Evolutionary conservation across 2,888 invertebrate genomes (phyloP), one percentile per base, ranked within the genome.

Genomic region (Tetrapedia diversipes): DNA sequence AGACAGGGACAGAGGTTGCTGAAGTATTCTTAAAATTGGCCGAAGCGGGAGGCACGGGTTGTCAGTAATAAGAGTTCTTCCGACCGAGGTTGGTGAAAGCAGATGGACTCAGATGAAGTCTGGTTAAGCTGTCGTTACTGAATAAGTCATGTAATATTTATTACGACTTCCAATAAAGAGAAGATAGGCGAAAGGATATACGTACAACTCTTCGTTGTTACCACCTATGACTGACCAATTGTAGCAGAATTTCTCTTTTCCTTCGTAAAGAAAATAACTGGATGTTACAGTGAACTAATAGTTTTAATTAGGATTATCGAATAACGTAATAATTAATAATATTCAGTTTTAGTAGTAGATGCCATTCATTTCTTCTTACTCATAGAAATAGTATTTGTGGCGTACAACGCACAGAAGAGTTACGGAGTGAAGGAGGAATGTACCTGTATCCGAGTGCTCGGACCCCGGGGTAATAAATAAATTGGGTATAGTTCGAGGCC

Each of bases 21-120:
- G 73, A 43, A 59, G 73, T 59, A 64, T 57, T 73, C 43, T 74
- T 64, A 54, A 64, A 51, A 72, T 53, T 64, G 51, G n/a, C 53
- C 39, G 43, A 59, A 45, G 51, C 51, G 43, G 19, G 41, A 24
- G 39, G 34, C 11, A 47, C 41, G 19, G 41, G 24, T 32, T 47
- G 59, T 45, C 27, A 10, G 54, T 56, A 71, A 73, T 71, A 71
- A 73, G 72, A 54, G 54, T 75, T 39, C 43, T 60, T 16, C n/a
- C 41, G 41, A 41, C 32, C 63, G 57, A 32, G 16, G n/a, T n/a
- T 37, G 61, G 27, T 32, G 43, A 56, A 43, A 34, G 8, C 14
- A 16, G n/a, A 6, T 2, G 34, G 27, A 45, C 4, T 1, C 1
- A 37, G 11, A 27, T 19, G n/a, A n/a, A n/a, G n/a, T n/a, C n/a